Percentiles rank a stretch among this genome's conserved stretches.
These are phyloP conservation scores for Lanius ludovicianus DNA, from an alignment of 2,113 vertebrate species.

Conservation along the genomic window DNA sequence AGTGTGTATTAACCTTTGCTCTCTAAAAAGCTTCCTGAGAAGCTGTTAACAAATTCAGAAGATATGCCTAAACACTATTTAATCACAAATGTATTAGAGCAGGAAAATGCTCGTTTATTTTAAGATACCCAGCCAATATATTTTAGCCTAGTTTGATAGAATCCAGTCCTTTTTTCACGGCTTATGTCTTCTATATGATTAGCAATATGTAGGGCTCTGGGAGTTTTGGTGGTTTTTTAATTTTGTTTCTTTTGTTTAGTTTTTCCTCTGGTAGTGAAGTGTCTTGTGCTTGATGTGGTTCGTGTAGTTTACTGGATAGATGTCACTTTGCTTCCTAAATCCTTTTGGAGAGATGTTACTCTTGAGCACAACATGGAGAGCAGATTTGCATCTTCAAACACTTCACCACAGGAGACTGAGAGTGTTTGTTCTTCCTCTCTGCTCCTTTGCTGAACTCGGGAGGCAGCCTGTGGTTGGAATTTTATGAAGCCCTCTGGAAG, in stretches of 20 bases:
- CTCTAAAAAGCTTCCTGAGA: neutral
- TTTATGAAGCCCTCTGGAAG: neutral
- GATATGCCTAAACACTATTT: neutral
- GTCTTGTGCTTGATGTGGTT: neutral
- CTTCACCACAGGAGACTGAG: neutral
- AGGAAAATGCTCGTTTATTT: neutral
- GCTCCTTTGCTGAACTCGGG: neutral
- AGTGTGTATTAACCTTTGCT: neutral
- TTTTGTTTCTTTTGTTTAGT: neutral
- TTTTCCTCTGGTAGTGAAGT: neutral
- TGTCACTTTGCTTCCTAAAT: neutral
- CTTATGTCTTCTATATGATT: neutral
- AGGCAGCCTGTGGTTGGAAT: neutral
- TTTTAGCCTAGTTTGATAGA: neutral
- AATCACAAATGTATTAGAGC: neutral
- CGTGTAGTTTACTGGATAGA: neutral
- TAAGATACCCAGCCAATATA: neutral
- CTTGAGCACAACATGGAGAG: rapidly evolving
- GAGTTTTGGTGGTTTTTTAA: neutral
- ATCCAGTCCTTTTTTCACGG: neutral
- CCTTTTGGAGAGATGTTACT: neutral
- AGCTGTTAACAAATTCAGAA: neutral
- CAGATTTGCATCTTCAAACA: neutral
- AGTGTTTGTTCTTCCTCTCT: neutral
- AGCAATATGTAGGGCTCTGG: neutral